A percentile compares a stretch with the other conserved stretches of the same genome.
Conservation (phyloP, 2,888 invertebrate species). For the Aleiodes leptofemur region DNA sequence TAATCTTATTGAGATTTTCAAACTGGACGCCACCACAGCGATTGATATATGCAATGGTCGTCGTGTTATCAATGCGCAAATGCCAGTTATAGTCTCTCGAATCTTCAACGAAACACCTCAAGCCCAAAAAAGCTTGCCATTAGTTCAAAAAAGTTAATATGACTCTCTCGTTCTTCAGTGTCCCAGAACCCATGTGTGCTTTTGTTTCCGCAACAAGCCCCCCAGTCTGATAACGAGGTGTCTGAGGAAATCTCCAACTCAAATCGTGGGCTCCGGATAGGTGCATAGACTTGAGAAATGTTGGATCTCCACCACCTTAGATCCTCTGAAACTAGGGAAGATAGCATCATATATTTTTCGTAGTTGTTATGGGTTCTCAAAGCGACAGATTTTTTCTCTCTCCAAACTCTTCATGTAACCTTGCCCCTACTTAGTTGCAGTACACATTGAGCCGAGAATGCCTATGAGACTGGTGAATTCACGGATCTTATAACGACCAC, state of each 20-base stretch:
- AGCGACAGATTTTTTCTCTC: slow-evolving; percentile 31
- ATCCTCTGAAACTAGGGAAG: slow-evolving; percentile 7
- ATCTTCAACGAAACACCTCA: slow-evolving; percentile 31
- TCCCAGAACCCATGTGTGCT: slow-evolving; percentile 4
- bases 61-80: slow-evolving; percentile 47
- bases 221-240: slow-evolving; percentile 40
- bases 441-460: slow-evolving; percentile 31
- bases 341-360: slow-evolving; percentile 22
- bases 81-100: slow-evolving; percentile 34
- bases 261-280: slow-evolving; percentile 31
- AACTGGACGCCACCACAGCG: slow-evolving; percentile 40
- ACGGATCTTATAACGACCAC: slow-evolving; percentile 32
- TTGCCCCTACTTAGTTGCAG: slow-evolving; percentile 41
- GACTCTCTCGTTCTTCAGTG: not conserved
- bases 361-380: slow-evolving; percentile 13
- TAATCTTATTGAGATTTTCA: slow-evolving; percentile 34
- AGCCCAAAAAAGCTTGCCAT: slow-evolving; percentile 3
- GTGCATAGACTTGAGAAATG: slow-evolving; percentile 6
- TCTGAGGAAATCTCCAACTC: slow-evolving; percentile 45
- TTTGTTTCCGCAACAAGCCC: not conserved
- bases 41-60: slow-evolving; percentile 48
- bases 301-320: slow-evolving; percentile 40
- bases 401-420: slow-evolving; percentile 38
- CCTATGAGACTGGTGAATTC: slow-evolving; percentile 37
- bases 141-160: slow-evolving; percentile 3